Evolutionary conservation across 2,888 invertebrate species (phyloP).

Genomic region (Brachypalpus laphriformis): DNA sequence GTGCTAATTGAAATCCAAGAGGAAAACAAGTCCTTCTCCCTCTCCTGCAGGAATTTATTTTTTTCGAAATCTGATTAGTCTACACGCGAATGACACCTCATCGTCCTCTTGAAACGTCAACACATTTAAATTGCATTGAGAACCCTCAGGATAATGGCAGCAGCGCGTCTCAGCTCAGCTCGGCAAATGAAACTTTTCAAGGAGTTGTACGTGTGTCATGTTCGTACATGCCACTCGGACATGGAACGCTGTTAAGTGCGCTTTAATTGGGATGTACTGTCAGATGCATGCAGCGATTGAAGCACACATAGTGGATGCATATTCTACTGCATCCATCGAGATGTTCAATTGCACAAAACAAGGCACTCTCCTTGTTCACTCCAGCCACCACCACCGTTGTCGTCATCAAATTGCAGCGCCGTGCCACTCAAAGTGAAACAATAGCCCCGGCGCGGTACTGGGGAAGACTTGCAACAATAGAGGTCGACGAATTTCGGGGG

Average conservation of each 20-base stretch:
- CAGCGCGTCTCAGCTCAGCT: not conserved
- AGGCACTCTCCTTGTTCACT: slow-evolving; percentile 9
- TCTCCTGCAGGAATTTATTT: slow-evolving; percentile 2
- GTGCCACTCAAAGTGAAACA: slow-evolving; percentile 52
- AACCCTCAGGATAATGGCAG: not conserved
- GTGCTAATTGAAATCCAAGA: slow-evolving; percentile 64
- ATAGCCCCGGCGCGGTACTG: slow-evolving; percentile 24
- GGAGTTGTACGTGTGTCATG: slow-evolving; percentile 52
- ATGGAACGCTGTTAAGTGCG: slow-evolving; percentile 50
- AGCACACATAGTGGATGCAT: slow-evolving; percentile 27
- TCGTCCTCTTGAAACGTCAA: slow-evolving; percentile 13
- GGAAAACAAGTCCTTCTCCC: slow-evolving; percentile 16
- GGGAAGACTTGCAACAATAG: slow-evolving; percentile 39
- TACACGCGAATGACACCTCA: slow-evolving; percentile 41
- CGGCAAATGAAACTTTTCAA: slow-evolving; percentile 57
- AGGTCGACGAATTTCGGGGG: slow-evolving; percentile 3
- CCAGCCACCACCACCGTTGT: not conserved
- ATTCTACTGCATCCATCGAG: slow-evolving; percentile 36
- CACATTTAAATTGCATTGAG: slow-evolving; percentile 30
- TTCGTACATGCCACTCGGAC: slow-evolving; percentile 44
- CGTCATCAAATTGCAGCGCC: slow-evolving; percentile 38
- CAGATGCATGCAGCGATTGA: slow-evolving; percentile 22
- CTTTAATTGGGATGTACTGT: slow-evolving; percentile 67
- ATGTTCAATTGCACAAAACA: slow-evolving; percentile 26
- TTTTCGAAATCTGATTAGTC: slow-evolving; percentile 31